A percentile compares a stretch with the other conserved stretches of the same genome.
Evolutionary conservation across 2,888 invertebrate species (phyloP).

Genomic region (Portevinia maculata): DNA sequence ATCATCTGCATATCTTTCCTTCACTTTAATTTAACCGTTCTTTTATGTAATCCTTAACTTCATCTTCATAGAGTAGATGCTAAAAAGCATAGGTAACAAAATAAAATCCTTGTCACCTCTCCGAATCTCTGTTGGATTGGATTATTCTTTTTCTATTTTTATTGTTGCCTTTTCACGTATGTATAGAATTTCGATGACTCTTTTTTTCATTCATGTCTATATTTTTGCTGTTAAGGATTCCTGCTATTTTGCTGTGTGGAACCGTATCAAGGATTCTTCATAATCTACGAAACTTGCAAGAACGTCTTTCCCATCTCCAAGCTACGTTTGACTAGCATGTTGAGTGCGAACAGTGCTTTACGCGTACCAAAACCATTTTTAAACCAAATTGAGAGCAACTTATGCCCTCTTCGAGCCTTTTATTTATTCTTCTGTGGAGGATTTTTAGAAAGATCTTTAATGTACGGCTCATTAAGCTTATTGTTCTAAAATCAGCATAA

Average conservation of each 20-base stretch:
- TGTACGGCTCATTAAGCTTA: conserved; percentile 1
- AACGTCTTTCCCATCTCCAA: no score
- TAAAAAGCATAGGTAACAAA: conserved; percentile 20
- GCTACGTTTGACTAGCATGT: no score
- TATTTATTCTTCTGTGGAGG: conserved; percentile 7
- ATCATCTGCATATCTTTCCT: no score
- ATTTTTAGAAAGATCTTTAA: conserved; percentile 12
- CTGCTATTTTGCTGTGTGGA: no score
- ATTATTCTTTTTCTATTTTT: background rate
- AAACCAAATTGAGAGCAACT: no score
- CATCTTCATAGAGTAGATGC: conserved; percentile 22
- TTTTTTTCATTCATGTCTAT: conserved; percentile 3
- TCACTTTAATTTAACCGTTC: no score
- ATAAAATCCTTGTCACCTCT: conserved; percentile 26
- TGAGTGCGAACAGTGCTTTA: no score
- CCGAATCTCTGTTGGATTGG: conserved; percentile 1
- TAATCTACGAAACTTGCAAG: no score
- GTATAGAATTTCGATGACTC: conserved; percentile 10
- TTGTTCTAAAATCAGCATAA: background rate
- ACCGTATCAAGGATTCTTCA: no score
- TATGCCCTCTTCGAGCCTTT: conserved; percentile 4
- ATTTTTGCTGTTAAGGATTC: no score
- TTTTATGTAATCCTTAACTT: background rate
- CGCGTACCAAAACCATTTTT: no score
- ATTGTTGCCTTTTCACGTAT: conserved; percentile 2